Conservation (phyloP, 1,140 invertebrate species). For the Aricia agestis region DNA sequence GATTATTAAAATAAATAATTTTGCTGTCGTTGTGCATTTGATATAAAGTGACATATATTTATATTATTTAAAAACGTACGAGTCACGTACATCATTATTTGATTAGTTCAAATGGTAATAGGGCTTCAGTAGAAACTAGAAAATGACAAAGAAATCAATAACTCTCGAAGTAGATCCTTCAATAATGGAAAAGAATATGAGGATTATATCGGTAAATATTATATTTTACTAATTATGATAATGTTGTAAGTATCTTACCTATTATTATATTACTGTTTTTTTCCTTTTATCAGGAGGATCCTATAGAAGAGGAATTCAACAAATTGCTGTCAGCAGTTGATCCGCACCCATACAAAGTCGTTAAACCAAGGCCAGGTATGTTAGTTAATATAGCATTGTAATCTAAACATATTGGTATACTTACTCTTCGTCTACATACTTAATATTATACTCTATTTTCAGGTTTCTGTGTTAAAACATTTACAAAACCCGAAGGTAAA, state of each 20-base stretch:
- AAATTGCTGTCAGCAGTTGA: slow-evolving; percentile 56
- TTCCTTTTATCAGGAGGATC: slow-evolving; percentile 43
- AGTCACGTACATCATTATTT: background rate
- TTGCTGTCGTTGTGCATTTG: slow-evolving; percentile 13
- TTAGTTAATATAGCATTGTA: background rate
- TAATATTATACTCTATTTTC: slow-evolving; percentile 19
- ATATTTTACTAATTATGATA: background rate
- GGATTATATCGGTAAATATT: slow-evolving; percentile 50
- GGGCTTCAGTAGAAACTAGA: slow-evolving; percentile 17
- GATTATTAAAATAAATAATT: no score
- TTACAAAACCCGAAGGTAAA: slow-evolving; percentile 79
- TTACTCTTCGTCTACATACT: no score
- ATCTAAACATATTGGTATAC: no score
- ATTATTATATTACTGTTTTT: background rate
- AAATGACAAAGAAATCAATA: slow-evolving; percentile 65
- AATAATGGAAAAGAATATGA: slow-evolving; percentile 72
- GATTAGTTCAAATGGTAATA: background rate
- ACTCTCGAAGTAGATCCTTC: slow-evolving; percentile 65
- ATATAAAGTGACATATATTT: no score
- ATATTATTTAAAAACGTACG: no score
- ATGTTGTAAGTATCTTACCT: slow-evolving; percentile 20
- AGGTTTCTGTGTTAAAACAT: slow-evolving; percentile 92
- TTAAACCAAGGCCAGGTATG: slow-evolving; percentile 60
- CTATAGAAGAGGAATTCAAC: slow-evolving; percentile 62
- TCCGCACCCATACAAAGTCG: slow-evolving; percentile 50